phyloP scores from a whole-genome alignment of 2,888 invertebrate species.

The Clistopyga incitator region DNA sequence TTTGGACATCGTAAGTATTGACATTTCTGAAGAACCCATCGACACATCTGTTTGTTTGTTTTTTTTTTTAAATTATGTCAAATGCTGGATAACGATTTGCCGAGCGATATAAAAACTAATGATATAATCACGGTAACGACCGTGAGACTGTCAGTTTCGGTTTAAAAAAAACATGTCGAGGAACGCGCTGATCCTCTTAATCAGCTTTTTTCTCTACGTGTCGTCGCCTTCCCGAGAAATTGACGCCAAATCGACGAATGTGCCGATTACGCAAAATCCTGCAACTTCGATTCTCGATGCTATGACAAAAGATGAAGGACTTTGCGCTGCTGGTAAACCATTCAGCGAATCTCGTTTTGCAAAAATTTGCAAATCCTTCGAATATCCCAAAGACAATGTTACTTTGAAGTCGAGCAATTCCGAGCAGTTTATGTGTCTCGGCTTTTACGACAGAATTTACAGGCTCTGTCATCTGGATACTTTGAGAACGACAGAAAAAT shows the following conservation, averaged over 20 bases:
- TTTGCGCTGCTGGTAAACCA: slow-evolving; percentile 30
- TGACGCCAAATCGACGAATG: background rate
- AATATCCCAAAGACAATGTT: background rate
- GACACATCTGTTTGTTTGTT: background rate
- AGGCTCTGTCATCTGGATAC: slow-evolving; percentile 64
- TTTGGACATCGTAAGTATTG: slow-evolving; percentile 7
- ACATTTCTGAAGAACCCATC: background rate
- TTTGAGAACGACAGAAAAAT: background rate
- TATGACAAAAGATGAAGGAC: slow-evolving; percentile 18
- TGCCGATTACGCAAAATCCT: background rate
- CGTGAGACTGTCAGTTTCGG: background rate
- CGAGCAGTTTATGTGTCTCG: slow-evolving; percentile 71
- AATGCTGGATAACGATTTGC: slow-evolving; percentile 30
- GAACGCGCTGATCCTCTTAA: slow-evolving; percentile 25
- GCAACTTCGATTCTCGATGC: slow-evolving; percentile 21
- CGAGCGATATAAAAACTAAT: too few species aligned
- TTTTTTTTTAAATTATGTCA: slow-evolving; percentile 6
- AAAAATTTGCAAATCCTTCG: slow-evolving; percentile 33
- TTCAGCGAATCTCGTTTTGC: slow-evolving; percentile 51
- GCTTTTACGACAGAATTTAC: slow-evolving; percentile 68
- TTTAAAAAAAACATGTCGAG: slow-evolving; percentile 42
- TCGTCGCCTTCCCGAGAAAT: background rate
- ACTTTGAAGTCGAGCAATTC: background rate
- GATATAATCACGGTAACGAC: background rate
- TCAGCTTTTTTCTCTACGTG: slow-evolving; percentile 2